A percentile compares a stretch with the other conserved stretches of the same genome.
Conservation (phyloP, 2,888 invertebrate genomes). For the Lacanobia wlatinum region DNA sequence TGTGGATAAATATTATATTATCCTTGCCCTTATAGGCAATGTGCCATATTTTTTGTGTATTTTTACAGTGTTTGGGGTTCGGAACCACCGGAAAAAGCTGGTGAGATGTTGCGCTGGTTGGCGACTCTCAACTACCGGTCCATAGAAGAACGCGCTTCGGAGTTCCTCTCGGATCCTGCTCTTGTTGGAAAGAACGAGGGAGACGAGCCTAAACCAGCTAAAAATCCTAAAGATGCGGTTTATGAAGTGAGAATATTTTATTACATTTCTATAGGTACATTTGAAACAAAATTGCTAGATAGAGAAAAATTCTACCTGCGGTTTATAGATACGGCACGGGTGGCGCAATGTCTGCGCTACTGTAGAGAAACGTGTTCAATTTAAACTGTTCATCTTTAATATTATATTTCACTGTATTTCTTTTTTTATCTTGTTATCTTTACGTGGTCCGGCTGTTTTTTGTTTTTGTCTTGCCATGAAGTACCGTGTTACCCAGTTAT, state of each 20-base stretch:
- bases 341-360: too few relatives aligned
- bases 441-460: not conserved
- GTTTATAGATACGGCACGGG: too few relatives aligned
- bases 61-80: constrained; percentile 79
- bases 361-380: too few relatives aligned
- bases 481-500: too few relatives aligned
- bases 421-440: not conserved
- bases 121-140: constrained; percentile 84
- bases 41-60: not conserved
- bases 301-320: not conserved
- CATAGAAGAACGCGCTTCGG: constrained; percentile 76
- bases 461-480: too few relatives aligned
- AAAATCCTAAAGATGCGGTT: constrained; percentile 82
- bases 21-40: not conserved
- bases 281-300: not conserved
- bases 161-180: constrained; percentile 74
- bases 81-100: constrained; percentile 78
- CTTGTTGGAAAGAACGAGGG: constrained; percentile 71
- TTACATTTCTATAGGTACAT: not conserved
- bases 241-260: constrained; percentile 74
- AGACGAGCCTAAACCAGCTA: constrained; percentile 68
- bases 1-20: too few relatives aligned
- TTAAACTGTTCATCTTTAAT: too few relatives aligned
- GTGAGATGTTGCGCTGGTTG: constrained; percentile 84
- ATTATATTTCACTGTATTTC: too few relatives aligned